Evolutionary conservation across 2,888 invertebrate species (phyloP).

Genomic region (Eupithecia subfuscata): DNA sequence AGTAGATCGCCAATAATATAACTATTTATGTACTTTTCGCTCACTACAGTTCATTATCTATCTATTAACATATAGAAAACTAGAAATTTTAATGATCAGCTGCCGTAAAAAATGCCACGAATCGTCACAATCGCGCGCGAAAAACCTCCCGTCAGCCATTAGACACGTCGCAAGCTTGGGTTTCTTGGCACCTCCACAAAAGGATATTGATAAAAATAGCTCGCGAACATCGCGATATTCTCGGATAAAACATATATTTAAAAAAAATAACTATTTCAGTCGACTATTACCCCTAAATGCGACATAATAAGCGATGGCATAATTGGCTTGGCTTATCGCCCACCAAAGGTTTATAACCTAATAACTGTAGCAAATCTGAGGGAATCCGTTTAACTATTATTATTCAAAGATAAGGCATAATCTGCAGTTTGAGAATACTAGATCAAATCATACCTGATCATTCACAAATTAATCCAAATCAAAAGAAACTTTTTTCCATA

Average conservation of each 20-base stretch:
- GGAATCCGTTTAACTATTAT: slow-evolving; percentile 42
- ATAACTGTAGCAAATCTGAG: slow-evolving; percentile 60
- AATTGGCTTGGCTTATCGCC: slow-evolving; percentile 80
- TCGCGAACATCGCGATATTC: slow-evolving; percentile 58
- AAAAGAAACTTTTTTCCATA: slow-evolving; percentile 64
- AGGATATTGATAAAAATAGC: slow-evolving; percentile 82
- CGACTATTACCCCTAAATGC: slow-evolving; percentile 51
- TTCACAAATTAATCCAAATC: slow-evolving; percentile 77
- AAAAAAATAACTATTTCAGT: slow-evolving; percentile 51
- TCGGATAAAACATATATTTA: slow-evolving; percentile 52
- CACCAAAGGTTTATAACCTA: slow-evolving; percentile 80
- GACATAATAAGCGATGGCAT: slow-evolving; percentile 64
- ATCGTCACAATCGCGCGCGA: slow-evolving; percentile 84
- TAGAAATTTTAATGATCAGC: slow-evolving; percentile 67
- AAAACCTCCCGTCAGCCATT: slow-evolving; percentile 82
- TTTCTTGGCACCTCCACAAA: slow-evolving; percentile 79
- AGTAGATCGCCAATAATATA: slow-evolving; percentile 47
- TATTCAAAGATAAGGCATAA: slow-evolving; percentile 47
- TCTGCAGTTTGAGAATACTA: slow-evolving; percentile 49
- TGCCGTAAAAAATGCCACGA: slow-evolving; percentile 82
- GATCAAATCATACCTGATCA: slow-evolving; percentile 76
- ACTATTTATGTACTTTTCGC: slow-evolving; percentile 52
- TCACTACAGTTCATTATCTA: slow-evolving; percentile 60
- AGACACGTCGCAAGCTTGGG: slow-evolving; percentile 83
- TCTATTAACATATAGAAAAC: slow-evolving; percentile 55